Conservation (phyloP, 2,113 vertebrate genomes). For the Todiramphus saurophagus region DNA sequence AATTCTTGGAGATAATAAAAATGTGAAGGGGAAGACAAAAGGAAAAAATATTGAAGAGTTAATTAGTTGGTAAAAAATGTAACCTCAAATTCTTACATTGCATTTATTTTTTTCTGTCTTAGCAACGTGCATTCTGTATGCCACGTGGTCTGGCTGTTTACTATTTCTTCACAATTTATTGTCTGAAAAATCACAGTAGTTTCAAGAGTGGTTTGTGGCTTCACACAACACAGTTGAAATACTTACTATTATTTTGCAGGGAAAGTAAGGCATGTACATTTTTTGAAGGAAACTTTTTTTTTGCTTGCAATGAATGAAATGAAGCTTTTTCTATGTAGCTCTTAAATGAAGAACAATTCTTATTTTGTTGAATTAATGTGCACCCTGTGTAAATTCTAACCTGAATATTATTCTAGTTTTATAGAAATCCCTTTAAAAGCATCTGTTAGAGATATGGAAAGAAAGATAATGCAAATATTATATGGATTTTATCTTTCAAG, state of each 20-base stretch:
- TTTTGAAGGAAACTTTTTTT: constrained; percentile 42
- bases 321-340: not conserved
- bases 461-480: not conserved
- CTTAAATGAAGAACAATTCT: not conserved
- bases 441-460: not conserved
- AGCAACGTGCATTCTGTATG: too few species aligned
- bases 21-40: not conserved
- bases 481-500: not conserved
- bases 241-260: constrained; percentile 39
- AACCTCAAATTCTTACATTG: not conserved
- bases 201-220: constrained; percentile 62
- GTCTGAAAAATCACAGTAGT: constrained; percentile 56
- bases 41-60: not conserved
- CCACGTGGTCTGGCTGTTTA: not conserved
- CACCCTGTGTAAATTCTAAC: not conserved
- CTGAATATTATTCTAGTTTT: not conserved
- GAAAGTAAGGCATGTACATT: constrained; percentile 40
- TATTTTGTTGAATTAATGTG: not conserved
- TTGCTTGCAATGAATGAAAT: not conserved
- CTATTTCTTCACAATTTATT: constrained; percentile 59
- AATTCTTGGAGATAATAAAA: not conserved
- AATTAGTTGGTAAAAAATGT: not conserved
- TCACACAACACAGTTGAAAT: constrained; percentile 43
- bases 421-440: not conserved
- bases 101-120: constrained; percentile 21